A percentile compares a stretch with the other conserved stretches of the same genome.
These are phyloP conservation scores for Leucozona laternaria DNA, from an alignment of 2,888 invertebrate species.

Conservation along the genomic window DNA sequence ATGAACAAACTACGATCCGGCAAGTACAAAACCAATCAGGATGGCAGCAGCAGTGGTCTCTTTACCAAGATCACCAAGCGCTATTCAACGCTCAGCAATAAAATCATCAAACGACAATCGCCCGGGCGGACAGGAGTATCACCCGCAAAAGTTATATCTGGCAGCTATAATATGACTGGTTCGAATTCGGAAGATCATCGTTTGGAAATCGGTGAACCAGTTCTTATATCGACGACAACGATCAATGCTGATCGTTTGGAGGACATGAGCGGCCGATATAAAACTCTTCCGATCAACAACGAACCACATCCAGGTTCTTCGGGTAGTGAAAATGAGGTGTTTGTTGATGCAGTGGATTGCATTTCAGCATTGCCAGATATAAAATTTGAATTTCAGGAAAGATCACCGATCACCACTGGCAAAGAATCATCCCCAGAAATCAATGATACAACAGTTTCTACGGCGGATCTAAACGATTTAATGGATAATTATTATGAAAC, in stretches of 20 bases:
- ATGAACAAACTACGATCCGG: constrained; percentile 77
- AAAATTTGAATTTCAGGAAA: constrained; percentile 71
- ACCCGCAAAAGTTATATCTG: constrained; percentile 80
- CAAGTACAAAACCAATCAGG: constrained; percentile 77
- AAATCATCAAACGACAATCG: constrained; percentile 81
- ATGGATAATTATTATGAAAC: constrained; percentile 77
- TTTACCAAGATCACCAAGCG: constrained; percentile 82
- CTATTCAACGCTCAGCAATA: constrained; percentile 82
- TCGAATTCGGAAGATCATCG: constrained; percentile 82
- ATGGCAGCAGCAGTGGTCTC: constrained; percentile 78
- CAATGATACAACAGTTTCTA: constrained; percentile 22
- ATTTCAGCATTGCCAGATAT: constrained; percentile 76
- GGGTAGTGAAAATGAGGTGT: constrained; percentile 82
- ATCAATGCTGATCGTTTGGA: constrained; percentile 82
- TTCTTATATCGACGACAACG: constrained; percentile 83
- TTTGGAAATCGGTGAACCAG: constrained; percentile 82
- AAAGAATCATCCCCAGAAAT: constrained; percentile 66
- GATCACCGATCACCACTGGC: constrained; percentile 63
- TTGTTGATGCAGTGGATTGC: constrained; percentile 81
- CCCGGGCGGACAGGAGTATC: constrained; percentile 79
- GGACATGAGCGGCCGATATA: constrained; percentile 62
- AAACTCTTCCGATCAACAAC: constrained; percentile 42
- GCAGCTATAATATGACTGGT: constrained; percentile 83
- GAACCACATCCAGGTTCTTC: constrained; percentile 76
- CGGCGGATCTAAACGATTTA: constrained; percentile 34